Conservation (phyloP, 2,888 invertebrate species). For the Antheraea assamensis region DNA sequence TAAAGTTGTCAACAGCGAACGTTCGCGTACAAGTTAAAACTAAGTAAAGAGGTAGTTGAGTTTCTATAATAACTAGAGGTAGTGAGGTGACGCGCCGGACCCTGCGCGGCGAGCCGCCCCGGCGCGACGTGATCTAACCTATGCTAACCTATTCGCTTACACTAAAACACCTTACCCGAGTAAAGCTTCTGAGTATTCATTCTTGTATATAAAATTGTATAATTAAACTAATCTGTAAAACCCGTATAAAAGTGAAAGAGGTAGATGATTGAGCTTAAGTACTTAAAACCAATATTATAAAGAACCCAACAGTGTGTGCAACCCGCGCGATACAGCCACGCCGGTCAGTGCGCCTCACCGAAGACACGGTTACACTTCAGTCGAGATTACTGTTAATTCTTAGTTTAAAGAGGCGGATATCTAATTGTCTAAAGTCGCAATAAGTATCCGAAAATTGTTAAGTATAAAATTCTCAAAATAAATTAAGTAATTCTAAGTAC, state of each 20-base stretch:
- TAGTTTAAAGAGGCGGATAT: constrained; percentile 77
- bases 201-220: constrained; percentile 81
- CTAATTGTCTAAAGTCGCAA: constrained; percentile 75
- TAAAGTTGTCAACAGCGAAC: constrained; percentile 70
- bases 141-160: constrained; percentile 61
- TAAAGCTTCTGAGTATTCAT: constrained; percentile 82
- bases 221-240: constrained; percentile 82
- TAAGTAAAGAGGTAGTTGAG: constrained; percentile 81
- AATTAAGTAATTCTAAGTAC: constrained; percentile 80
- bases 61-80: constrained; percentile 72
- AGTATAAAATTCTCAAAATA: constrained; percentile 78
- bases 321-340: constrained; percentile 40
- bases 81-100: constrained; percentile 67
- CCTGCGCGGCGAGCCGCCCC: constrained; percentile 73
- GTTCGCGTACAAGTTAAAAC: constrained; percentile 70
- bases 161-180: constrained; percentile 77
- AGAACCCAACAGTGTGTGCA: constrained; percentile 62
- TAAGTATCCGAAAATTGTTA: constrained; percentile 74
- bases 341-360: constrained; percentile 40
- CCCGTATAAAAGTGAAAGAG: constrained; percentile 82
- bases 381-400: constrained; percentile 61
- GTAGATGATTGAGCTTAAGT: constrained; percentile 81
- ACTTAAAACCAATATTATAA: constrained; percentile 74
- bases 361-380: constrained; percentile 49
- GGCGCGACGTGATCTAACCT: constrained; percentile 57